phyloP scores from a whole-genome alignment of 2,797 vertebrate genomes.

The Glyptemys insculpta region DNA sequence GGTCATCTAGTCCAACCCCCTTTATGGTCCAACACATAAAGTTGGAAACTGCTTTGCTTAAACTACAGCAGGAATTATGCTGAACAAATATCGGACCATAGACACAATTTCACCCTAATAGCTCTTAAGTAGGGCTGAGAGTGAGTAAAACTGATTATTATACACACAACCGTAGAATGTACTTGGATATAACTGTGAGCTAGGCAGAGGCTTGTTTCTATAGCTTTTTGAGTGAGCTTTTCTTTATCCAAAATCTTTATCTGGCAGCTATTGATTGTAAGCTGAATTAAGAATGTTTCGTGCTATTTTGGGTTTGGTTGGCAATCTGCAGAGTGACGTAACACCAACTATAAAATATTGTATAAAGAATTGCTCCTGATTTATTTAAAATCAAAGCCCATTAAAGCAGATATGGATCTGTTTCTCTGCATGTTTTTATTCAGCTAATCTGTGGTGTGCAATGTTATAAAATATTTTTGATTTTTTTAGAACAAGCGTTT shows the following conservation, averaged over 20 bases:
- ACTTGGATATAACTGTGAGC: background rate
- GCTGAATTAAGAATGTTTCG: conserved; percentile 12
- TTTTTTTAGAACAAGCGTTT: background rate
- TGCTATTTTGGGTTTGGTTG: background rate
- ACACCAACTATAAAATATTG: background rate
- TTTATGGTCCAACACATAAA: background rate
- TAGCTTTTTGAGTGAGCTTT: conserved; percentile 18
- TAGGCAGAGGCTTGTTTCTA: background rate
- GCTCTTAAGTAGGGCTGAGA: background rate
- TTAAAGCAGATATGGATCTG: background rate
- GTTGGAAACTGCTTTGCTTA: background rate
- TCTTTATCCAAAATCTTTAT: conserved; percentile 18
- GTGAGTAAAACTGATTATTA: background rate
- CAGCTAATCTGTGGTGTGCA: background rate
- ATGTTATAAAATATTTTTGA: background rate
- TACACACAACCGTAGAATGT: background rate
- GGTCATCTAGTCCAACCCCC: too few species aligned
- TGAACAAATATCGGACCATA: background rate
- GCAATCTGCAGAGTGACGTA: background rate
- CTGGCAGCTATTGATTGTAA: background rate
- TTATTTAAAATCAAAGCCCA: conserved; percentile 10
- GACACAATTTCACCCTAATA: background rate
- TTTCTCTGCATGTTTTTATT: conserved; percentile 15
- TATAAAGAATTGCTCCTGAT: background rate
- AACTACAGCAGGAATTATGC: background rate